phyloP scores from a whole-genome alignment of 30 jellyfish, hydroid and myxozoan genomes.

The Aurelia aurita region DNA sequence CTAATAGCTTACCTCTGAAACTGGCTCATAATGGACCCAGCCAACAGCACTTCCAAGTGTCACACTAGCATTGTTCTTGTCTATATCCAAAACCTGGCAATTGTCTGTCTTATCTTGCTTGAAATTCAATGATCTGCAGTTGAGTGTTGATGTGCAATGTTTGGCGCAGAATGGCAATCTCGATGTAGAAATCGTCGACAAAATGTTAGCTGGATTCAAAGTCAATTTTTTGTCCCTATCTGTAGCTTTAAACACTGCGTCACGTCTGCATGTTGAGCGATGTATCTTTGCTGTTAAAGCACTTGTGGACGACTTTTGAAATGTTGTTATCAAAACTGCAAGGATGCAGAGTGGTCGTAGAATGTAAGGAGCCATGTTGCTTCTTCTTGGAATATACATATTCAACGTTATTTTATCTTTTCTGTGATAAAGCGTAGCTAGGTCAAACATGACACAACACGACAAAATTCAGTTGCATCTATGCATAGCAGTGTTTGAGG shows the following conservation, averaged over 20 bases:
- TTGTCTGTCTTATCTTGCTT: not conserved
- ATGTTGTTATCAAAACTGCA: no score
- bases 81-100: not conserved
- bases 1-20: not conserved
- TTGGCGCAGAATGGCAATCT: constrained; percentile 7
- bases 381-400: no score
- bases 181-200: not conserved
- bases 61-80: not conserved
- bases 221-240: not conserved
- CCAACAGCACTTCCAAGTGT: not conserved
- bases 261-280: constrained; percentile 18
- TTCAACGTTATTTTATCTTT: no score
- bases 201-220: not conserved
- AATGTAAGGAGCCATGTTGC: no score
- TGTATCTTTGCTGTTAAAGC: not conserved
- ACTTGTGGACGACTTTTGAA: not conserved
- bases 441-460: no score
- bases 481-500: no score
- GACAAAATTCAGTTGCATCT: no score
- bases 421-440: no score
- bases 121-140: not conserved
- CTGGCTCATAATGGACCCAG: not conserved
- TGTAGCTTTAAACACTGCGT: constrained; percentile 8
- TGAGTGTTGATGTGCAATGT: not conserved
- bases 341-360: no score